Evolutionary conservation across 2,797 vertebrate species (phyloP), one percentile per base, ranked within the genome.

Genomic region (Trematomus bernacchii): DNA sequence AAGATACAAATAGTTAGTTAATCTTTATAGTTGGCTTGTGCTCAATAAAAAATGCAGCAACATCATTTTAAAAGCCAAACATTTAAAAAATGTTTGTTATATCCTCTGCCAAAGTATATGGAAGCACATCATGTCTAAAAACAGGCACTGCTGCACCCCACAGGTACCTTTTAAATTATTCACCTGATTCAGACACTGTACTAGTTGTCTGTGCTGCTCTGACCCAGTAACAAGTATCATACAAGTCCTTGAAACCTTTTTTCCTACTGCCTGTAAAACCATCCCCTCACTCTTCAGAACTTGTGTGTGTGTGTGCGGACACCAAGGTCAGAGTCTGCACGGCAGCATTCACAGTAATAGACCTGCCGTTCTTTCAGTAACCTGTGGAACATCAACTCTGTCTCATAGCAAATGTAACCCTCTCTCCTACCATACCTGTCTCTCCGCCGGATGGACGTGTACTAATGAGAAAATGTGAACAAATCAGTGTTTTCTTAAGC

Each of bases 101-200:
- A 44, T 79, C 59, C 43, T 42, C 64, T 76, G 42, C 71, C 54
- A 80, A 44, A 59, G 43, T 46, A 33, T 40, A 1, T 69, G 33
- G 63, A 58, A 76, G 59, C 55, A 71, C 64, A 64, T 80, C 43
- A 43, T 60, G 40, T 21, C 62, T n/a, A 70, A 70, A 76, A 59
- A 37, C 33, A 79, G 71, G 23, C 40, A 30, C 73, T 40, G 59
- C 78, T 47, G 14, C 30, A 27, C 62, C 73, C 71, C 65, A 61
- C 77, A 87, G 71, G 75, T 86, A 69, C 62, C 68, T 76, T 50
- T 3, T 80, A 82, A 89, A 89, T 88, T 64, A 91, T 89, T 88
- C 87, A 83, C 77, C 66, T 82, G 66, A 76, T 86, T 80, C 73
- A 90, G 88, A 84, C 73, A 4, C 48, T 47, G 66, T 42, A 54